Evolutionary conservation across 2,113 vertebrate species (phyloP).

Genomic region (Varanus salvator): DNA sequence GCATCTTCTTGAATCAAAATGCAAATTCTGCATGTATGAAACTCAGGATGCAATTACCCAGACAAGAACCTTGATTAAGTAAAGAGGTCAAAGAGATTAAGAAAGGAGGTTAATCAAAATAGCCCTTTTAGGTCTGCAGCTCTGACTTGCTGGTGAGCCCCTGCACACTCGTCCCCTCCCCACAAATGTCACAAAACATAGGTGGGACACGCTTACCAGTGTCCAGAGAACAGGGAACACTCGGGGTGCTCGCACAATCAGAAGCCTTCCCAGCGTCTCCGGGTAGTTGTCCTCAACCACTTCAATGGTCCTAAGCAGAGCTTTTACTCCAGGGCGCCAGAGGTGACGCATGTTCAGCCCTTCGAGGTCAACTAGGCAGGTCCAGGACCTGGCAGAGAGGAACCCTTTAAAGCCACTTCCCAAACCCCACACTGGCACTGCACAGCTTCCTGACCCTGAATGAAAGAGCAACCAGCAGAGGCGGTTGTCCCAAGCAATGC

Average conservation of each 20-base stretch:
- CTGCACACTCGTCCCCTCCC: no score
- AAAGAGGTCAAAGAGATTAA: background rate
- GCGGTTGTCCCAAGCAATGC: background rate
- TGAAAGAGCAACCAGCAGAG: background rate
- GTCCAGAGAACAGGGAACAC: conserved; percentile 89
- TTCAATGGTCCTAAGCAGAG: conserved; percentile 84
- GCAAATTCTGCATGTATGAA: background rate
- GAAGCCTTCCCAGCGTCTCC: conserved; percentile 83
- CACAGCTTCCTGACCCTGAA: background rate
- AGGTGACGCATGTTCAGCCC: conserved; percentile 87
- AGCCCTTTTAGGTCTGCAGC: background rate
- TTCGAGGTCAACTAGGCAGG: conserved; percentile 86
- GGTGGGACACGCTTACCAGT: conserved; percentile 74
- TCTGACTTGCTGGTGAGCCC: background rate
- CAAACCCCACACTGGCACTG: background rate
- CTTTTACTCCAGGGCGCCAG: conserved; percentile 87
- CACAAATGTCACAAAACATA: background rate
- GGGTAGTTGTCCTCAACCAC: conserved; percentile 89
- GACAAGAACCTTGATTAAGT: background rate
- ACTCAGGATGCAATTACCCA: background rate
- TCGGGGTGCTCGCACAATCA: conserved; percentile 84
- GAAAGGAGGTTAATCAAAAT: background rate
- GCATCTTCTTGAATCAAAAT: background rate
- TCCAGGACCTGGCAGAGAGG: conserved; percentile 81
- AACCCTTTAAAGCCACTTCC: background rate